Base-by-base conservation (phyloP, 1,140 invertebrate genomes). In the Episyrphus balteatus region DNA sequence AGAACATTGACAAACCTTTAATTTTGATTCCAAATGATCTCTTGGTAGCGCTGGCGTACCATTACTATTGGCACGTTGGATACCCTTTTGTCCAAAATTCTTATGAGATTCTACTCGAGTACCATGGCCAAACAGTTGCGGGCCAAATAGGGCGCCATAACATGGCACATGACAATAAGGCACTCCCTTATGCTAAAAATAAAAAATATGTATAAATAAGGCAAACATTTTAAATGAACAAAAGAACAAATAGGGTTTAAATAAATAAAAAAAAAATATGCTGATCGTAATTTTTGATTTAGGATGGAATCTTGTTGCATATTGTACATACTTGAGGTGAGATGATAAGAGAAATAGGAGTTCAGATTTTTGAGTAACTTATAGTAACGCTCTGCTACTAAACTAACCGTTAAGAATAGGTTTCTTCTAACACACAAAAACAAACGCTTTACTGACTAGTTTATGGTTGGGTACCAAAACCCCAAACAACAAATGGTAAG, bases 141-240 rank as follows among this genome's bases (percentile, higher is more conserved):
- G 87, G 36, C 89, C 89, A 72, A 92, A 93, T 13, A 91, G 62
- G 13, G 87, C 87, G 49, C 86, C 83, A 68, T 93, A 92, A 63
- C 90, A 93, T 31, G 88, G 89, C 31, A 88, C 85, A 73, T 92
- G 83, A 54, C 89, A 93, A 60, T 92, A 93, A 36, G 90, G 88
- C 46, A 88, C 84, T 44, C 86, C 86, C 73, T 92, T 90, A 66
- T 92, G 88, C 84, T 89, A 64, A 47, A 68, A 72, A 53, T 19
- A 32, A 33, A 42, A 12, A 49, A 53, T n/a, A n/a, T 17, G 11
- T 11, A n/a, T 37, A 37, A 3, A 37, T 17, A 37, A 37, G 11
- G 8, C 21, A 26, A 26, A 26, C 3, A 8, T 5, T 26, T 26
- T 8, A 26, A 8, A 26, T 26, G 3, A 26, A 26, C 3, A 5